Base-by-base conservation (phyloP, 1,140 invertebrate species). In the Adoxophyes honmai region DNA sequence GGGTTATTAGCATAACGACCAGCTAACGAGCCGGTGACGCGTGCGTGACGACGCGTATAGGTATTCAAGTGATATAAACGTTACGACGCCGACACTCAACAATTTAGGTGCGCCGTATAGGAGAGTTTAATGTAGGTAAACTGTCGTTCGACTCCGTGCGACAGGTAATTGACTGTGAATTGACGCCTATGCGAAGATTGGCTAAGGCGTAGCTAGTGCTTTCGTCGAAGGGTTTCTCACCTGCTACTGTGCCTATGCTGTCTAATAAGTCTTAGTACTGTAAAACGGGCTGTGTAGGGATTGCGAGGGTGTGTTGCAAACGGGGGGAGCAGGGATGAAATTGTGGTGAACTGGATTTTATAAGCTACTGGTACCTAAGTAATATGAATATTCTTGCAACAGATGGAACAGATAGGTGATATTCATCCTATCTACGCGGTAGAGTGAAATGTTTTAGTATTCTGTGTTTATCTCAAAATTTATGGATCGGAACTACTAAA, bases 1-100 rank as follows among this genome's bases (percentile, higher is more conserved):
- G 14, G 39, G 60, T 66, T 63, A 68, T 68, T 66, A 65, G 60
- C 66, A 62, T 68, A 71, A 71, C 66, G 62, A 63, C 62, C 60
- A 61, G 38, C 59, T 71, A 71, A 68, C 65, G 68, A 71, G 15
- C n/a, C 39, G 28, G 18, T 28, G 38, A 39, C 11, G 28, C 42
- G 39, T 51, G 58, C 66, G 62, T 64, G 66, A 64, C 59, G 28
- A 16, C 42, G 21, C 42, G 42, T 48, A 48, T 48, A 48, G 42
- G 42, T 28, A 48, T 48, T 48, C 42, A 18, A 48, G 42, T 48
- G 42, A 48, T 48, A 48, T 48, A 48, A 48, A 48, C 42, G 42
- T 48, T 48, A 48, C 39, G 39, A 44, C 39, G 39, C n/a, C 18
- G 16, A 44, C 39, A 44, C 39, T 48, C 21, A 48, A 48, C 42